Evolutionary conservation across 2,113 vertebrate genomes (phyloP).

Genomic region (Trochalopteron elliotii): DNA sequence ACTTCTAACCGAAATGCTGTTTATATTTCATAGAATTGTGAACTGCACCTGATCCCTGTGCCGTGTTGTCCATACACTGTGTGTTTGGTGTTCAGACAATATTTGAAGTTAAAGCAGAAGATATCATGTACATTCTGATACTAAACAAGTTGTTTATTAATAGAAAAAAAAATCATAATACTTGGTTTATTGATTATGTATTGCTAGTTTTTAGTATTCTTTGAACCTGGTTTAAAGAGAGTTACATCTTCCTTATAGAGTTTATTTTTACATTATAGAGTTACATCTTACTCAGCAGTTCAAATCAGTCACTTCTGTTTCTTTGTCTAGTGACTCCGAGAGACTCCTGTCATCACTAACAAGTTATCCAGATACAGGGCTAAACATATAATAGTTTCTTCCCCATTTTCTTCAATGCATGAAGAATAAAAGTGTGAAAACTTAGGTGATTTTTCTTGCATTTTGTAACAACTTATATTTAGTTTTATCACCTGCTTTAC

Average conservation of each 20-base stretch:
- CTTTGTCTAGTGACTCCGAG: neutral
- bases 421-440: neutral
- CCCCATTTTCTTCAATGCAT: neutral
- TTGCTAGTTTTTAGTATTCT: neutral
- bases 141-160: neutral
- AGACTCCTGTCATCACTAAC: neutral
- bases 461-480: neutral
- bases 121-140: neutral
- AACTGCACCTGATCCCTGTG: neutral
- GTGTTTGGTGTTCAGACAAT: neutral
- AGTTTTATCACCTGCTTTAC: neutral
- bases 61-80: neutral
- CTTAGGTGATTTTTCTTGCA: neutral
- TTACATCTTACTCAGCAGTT: neutral
- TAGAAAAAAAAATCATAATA: neutral
- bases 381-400: neutral
- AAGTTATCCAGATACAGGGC: neutral
- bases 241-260: neutral
- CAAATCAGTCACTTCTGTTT: neutral
- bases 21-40: neutral
- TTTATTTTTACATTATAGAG: no score
- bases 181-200: neutral
- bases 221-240: neutral
- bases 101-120: neutral
- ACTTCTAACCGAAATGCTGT: neutral